A percentile compares a stretch with the other conserved stretches of the same genome.
Conservation (phyloP, 1,140 invertebrate species). For the Hycleus cichorii region DNA sequence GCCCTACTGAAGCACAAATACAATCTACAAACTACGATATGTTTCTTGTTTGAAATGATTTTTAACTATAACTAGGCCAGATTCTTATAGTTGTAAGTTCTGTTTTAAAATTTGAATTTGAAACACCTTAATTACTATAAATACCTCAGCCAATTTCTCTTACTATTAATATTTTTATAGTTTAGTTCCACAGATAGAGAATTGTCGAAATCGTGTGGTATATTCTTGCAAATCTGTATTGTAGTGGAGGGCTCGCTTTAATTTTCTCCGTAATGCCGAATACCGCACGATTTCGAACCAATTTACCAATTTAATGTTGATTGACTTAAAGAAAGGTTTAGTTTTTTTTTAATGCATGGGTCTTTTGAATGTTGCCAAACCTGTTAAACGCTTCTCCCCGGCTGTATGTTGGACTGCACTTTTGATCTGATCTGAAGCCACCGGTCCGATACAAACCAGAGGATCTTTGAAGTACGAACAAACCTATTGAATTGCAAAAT, state of each 20-base stretch:
- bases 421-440: constrained; percentile 62
- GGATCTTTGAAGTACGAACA: constrained; percentile 88
- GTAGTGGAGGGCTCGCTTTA: constrained; percentile 19
- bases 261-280: not conserved
- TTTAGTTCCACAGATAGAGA: not conserved
- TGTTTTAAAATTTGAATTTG: constrained; percentile 19
- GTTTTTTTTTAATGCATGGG: constrained; percentile 44
- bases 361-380: constrained; percentile 42
- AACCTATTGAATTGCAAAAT: constrained; percentile 45
- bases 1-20: constrained; percentile 22
- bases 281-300: no score
- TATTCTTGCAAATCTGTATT: not conserved
- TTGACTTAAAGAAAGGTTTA: not conserved
- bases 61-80: constrained; percentile 24
- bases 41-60: constrained; percentile 15
- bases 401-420: constrained; percentile 66
- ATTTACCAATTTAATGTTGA: no score
- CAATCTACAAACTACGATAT: constrained; percentile 20
- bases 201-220: constrained; percentile 9
- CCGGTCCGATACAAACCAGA: constrained; percentile 77
- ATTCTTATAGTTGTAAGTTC: not conserved
- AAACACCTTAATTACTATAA: constrained; percentile 24
- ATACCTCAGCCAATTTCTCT: constrained; percentile 28
- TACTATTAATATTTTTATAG: not conserved
- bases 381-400: constrained; percentile 69